Percentiles rank a stretch among this genome's conserved stretches.
Evolutionary conservation across 2,888 invertebrate species (phyloP).

Genomic region (Gandaritis pyraliata): DNA sequence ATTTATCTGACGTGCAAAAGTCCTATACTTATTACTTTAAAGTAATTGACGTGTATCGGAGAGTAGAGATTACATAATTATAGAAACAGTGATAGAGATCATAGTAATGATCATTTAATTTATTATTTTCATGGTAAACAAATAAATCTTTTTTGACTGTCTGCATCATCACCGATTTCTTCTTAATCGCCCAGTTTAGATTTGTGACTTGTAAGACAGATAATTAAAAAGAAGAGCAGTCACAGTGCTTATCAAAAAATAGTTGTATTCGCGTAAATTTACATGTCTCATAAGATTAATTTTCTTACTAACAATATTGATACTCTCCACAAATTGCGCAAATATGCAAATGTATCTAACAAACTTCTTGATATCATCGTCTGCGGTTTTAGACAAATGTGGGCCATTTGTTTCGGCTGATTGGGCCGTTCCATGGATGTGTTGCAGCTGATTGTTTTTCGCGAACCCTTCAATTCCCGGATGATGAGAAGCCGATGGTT

Average conservation of each 20-base stretch:
- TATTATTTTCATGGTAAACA: too few species aligned
- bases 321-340: slow-evolving; percentile 11
- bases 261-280: slow-evolving; percentile 16
- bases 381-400: slow-evolving; percentile 59
- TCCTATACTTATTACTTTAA: too few species aligned
- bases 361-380: neutral
- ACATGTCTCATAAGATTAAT: slow-evolving; percentile 14
- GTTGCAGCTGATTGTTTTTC: slow-evolving; percentile 78
- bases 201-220: neutral
- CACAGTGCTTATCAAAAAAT: neutral
- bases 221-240: neutral
- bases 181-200: neutral
- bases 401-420: slow-evolving; percentile 75
- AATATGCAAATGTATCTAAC: slow-evolving; percentile 24
- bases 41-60: too few species aligned
- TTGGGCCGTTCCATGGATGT: slow-evolving; percentile 73
- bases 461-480: slow-evolving; percentile 67
- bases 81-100: too few species aligned
- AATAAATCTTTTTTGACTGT: too few species aligned
- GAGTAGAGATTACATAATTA: too few species aligned
- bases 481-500: slow-evolving; percentile 63
- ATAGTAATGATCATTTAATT: too few species aligned
- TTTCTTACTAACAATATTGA: slow-evolving; percentile 17
- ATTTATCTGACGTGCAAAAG: too few species aligned
- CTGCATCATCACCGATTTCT: neutral